Evolutionary conservation across 2,113 vertebrate genomes (phyloP).

Genomic region (Elaphurus davidianus): DNA sequence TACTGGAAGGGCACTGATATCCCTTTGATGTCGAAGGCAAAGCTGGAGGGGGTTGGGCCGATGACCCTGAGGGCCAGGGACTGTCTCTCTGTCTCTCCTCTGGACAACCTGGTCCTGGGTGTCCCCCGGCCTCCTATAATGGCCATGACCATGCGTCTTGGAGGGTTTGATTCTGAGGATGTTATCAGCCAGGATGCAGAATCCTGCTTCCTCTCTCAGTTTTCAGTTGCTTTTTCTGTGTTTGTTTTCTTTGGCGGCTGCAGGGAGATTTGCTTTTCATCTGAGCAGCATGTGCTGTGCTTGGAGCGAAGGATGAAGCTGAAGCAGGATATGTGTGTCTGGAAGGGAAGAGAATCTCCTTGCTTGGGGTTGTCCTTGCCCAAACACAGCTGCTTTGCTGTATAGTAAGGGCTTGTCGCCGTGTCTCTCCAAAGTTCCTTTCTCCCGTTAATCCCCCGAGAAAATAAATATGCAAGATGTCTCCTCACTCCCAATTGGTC

Average conservation of each 20-base stretch:
- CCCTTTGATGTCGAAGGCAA: not conserved
- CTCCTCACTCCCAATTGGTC: not conserved
- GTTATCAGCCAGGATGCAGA: conserved; percentile 28
- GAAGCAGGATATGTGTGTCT: not conserved
- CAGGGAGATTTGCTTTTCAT: not conserved
- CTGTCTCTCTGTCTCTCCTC: not conserved
- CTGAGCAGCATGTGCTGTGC: not conserved
- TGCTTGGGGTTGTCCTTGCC: not conserved
- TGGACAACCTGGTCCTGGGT: not conserved
- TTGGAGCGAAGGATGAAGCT: not conserved
- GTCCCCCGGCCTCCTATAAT: not conserved
- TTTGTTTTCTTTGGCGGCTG: conserved; percentile 54
- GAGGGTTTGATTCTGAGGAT: not conserved
- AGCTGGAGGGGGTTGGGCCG: not conserved
- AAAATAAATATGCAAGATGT: no score
- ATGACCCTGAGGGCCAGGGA: not conserved
- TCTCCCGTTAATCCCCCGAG: not conserved
- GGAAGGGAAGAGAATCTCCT: not conserved
- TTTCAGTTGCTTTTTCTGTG: not conserved
- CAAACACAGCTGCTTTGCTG: not conserved
- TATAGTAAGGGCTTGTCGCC: no score
- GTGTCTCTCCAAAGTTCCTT: not conserved
- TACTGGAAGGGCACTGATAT: not conserved
- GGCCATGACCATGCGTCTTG: rapidly evolving
- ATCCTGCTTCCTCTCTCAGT: not conserved